Evolutionary conservation across 2,113 vertebrate species (phyloP).

Genomic region (Oncorhynchus tshawytscha): DNA sequence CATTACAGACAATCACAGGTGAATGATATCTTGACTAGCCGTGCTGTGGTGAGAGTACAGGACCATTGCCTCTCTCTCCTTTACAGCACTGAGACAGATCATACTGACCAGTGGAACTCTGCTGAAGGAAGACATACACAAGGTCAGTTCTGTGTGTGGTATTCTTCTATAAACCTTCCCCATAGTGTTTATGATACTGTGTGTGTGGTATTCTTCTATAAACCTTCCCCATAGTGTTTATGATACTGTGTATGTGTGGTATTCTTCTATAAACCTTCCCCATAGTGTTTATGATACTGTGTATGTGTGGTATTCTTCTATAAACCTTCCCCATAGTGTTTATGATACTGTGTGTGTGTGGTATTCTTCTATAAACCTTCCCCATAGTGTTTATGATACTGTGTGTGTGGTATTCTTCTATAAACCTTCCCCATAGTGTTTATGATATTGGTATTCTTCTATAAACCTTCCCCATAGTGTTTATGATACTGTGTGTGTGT

Average conservation of each 20-base stretch:
- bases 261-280: neutral
- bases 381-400: no score
- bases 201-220: neutral
- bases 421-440: no score
- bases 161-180: neutral
- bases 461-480: no score
- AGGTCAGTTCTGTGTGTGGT: conserved; percentile 66
- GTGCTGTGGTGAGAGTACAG: neutral
- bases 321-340: no score
- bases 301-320: no score
- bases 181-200: neutral
- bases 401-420: no score
- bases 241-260: neutral
- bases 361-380: no score
- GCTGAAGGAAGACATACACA: conserved; percentile 84
- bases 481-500: no score
- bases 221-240: neutral
- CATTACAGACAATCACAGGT: neutral
- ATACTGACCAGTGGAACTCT: conserved; percentile 81
- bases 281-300: neutral
- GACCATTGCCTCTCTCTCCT: neutral
- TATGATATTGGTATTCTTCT: no score
- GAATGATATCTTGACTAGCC: neutral
- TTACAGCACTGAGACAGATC: conserved; percentile 76
- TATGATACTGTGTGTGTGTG: no score